These are phyloP conservation scores for Chrosomus eos DNA, from an alignment of 2,797 vertebrate genomes.

Conservation along the genomic window DNA sequence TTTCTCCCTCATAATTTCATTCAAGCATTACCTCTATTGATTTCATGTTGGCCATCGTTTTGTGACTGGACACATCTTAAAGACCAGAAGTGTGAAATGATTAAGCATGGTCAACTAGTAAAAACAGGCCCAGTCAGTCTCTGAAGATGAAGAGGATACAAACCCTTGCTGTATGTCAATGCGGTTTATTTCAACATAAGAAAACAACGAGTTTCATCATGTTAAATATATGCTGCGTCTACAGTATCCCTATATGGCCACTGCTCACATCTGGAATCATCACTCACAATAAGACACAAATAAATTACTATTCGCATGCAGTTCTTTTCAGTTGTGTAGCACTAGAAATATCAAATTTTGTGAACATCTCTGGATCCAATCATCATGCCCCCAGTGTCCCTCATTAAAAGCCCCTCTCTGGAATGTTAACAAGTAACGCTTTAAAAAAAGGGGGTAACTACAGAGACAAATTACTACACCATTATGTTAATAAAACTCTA, in stretches of 20 bases:
- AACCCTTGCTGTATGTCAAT: neutral
- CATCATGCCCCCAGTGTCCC: constrained; percentile 52
- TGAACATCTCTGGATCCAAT: constrained; percentile 57
- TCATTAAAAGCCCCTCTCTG: constrained; percentile 54
- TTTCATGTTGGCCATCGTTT: neutral
- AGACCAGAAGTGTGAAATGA: neutral
- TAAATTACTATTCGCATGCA: neutral
- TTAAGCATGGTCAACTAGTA: neutral
- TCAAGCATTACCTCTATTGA: neutral
- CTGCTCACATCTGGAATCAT: constrained; percentile 30
- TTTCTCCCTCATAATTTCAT: neutral
- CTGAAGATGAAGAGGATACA: constrained; percentile 7
- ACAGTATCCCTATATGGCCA: neutral
- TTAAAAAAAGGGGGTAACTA: constrained; percentile 62
- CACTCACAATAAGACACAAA: neutral
- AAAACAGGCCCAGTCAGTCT: constrained; percentile 1
- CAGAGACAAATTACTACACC: constrained; percentile 73
- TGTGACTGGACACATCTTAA: neutral
- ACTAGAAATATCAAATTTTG: constrained; percentile 11
- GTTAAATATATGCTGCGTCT: neutral
- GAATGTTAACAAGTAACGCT: constrained; percentile 77
- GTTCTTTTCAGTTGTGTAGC: constrained; percentile 14
- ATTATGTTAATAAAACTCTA: constrained; percentile 61
- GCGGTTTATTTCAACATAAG: neutral
- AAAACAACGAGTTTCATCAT: constrained; percentile 32